phyloP scores from a whole-genome alignment of 1,140 invertebrate genomes.

The Drosophila simulans region DNA sequence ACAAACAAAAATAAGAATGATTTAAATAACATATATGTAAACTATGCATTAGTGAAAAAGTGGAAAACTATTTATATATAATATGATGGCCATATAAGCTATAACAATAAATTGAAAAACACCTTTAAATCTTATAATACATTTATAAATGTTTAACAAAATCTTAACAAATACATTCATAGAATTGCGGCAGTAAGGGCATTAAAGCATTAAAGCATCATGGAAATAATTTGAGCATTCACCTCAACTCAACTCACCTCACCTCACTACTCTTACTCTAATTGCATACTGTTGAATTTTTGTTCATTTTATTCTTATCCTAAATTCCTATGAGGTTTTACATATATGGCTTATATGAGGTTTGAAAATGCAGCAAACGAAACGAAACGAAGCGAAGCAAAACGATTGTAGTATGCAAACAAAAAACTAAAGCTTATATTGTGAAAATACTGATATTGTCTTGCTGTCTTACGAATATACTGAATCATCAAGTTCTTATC shows the following conservation, averaged over 20 bases:
- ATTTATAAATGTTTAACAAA: slow-evolving; percentile 80
- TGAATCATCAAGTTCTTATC: slow-evolving; percentile 17
- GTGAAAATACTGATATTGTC: slow-evolving; percentile 14
- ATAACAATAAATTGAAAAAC: slow-evolving; percentile 77
- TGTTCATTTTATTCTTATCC: slow-evolving; percentile 47
- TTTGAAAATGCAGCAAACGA: slow-evolving; percentile 11
- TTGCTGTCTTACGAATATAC: slow-evolving; percentile 11
- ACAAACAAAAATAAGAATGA: slow-evolving; percentile 78
- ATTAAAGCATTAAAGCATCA: slow-evolving; percentile 57
- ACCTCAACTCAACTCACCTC: slow-evolving; percentile 4
- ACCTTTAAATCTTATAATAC: slow-evolving; percentile 75
- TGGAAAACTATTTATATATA: slow-evolving; percentile 75
- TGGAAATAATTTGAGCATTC: slow-evolving; percentile 38
- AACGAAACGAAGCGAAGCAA: background rate
- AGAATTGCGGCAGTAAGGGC: slow-evolving; percentile 69
- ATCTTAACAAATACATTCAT: slow-evolving; percentile 73
- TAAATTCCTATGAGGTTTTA: slow-evolving; percentile 25
- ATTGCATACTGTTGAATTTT: slow-evolving; percentile 20
- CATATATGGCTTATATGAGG: slow-evolving; percentile 9
- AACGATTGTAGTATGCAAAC: slow-evolving; percentile 8
- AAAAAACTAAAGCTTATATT: slow-evolving; percentile 15
- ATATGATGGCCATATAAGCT: slow-evolving; percentile 80
- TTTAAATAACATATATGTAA: slow-evolving; percentile 72
- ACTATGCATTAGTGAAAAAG: slow-evolving; percentile 75
- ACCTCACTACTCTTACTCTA: slow-evolving; percentile 8